Base-by-base conservation (phyloP, 2,113 vertebrate species). In the Chaetura pelagica region DNA sequence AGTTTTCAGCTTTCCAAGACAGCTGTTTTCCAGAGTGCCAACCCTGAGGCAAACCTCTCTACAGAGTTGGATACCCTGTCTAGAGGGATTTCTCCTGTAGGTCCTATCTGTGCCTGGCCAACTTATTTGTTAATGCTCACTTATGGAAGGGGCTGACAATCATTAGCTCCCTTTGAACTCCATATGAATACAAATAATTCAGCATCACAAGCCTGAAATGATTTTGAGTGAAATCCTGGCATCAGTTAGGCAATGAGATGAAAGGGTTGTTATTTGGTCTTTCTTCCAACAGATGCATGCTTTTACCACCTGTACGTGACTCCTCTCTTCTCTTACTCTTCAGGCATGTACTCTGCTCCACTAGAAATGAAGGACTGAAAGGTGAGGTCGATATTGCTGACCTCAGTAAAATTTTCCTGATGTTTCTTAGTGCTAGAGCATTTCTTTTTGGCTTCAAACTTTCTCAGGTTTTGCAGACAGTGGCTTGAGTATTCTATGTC, bases 81-180 rank as follows among this genome's bases (percentile, higher is more conserved):
- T 51, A 20, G 6, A 55, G 35, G 44, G 34, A 68, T 78, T 84
- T 81, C 15, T 84, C 49, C 42, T 61, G 10, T 46, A 55, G 17
- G 69, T 72, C 32, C 44, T 68, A 2, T 57, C 34, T 78, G 73
- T 75, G 55, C 34, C 52, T 40, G 62, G 55, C 40, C 66, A 58
- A 26, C 35, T 46, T 63, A 21, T 74, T 91, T 78, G 59, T 29
- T 83, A 93, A 76, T n/a, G 29, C 29, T 51, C 49, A 40, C 73
- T 89, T 86, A 30, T 68, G 35, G 22, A 95, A 75, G 64, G 38
- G 64, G 38, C 26, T 92, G 93, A 81, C 26, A 93, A 42, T 81
- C 68, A 89, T 90, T 88, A 93, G 18, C 48, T 95, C 29, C 67
- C 59, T 94, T 93, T 96, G 89, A 94, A 91, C 66, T 86, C 26